A percentile compares a stretch with the other conserved stretches of the same genome.
Conservation (phyloP, 2,797 vertebrate genomes). For the Anisognathus igniventris region DNA sequence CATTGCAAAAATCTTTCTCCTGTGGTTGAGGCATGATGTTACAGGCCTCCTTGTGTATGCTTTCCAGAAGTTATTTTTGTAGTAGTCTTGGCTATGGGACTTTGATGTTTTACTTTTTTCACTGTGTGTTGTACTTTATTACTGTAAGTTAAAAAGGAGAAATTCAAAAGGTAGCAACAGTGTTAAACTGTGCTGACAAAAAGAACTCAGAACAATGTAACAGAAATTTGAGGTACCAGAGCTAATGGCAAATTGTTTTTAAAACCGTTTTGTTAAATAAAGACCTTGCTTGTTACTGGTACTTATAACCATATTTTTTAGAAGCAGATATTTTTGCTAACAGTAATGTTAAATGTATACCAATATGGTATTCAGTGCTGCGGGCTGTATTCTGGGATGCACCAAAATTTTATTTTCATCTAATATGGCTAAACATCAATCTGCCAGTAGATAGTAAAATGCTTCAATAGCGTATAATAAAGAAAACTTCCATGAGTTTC, state of each 20-base stretch:
- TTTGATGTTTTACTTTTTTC: not conserved
- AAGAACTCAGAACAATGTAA: not conserved
- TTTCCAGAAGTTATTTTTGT: not conserved
- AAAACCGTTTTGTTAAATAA: not conserved
- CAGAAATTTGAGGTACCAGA: not conserved
- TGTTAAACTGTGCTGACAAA: not conserved
- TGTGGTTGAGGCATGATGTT: accelerated
- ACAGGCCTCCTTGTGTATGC: not conserved
- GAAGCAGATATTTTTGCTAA: not conserved
- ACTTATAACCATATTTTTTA: not conserved
- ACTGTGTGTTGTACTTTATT: not conserved
- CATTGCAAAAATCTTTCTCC: not conserved
- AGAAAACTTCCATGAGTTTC: not conserved
- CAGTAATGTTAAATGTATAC: not conserved
- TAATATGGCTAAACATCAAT: not conserved
- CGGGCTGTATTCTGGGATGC: not conserved
- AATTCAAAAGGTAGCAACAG: not conserved
- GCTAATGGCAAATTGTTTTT: not conserved
- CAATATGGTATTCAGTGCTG: not conserved
- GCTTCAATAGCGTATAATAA: not conserved
- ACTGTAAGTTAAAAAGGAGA: not conserved
- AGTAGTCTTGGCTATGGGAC: not conserved
- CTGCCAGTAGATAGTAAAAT: not conserved
- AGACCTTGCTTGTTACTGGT: not conserved
- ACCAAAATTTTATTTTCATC: not conserved